These are phyloP conservation scores for Microdon myrmicae DNA, from an alignment of 2,888 invertebrate species.

Conservation along the genomic window DNA sequence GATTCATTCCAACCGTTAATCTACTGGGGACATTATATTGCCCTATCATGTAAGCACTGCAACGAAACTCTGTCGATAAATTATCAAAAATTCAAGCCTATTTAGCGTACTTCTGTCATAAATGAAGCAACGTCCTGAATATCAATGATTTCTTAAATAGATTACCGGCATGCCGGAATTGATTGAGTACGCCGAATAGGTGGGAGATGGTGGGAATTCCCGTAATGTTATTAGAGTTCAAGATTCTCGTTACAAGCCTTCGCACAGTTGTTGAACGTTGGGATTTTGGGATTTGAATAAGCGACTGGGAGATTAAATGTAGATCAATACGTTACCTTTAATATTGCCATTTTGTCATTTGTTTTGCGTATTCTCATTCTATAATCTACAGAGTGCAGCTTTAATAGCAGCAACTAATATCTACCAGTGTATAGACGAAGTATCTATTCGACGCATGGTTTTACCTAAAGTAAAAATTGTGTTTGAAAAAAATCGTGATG, in stretches of 20 bases:
- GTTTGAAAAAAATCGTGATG: slow-evolving; percentile 81
- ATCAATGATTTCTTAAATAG: slow-evolving; percentile 21
- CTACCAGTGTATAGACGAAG: slow-evolving; percentile 84
- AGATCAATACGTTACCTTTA: neutral
- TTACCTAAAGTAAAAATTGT: slow-evolving; percentile 84
- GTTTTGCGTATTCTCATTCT: too few relatives aligned
- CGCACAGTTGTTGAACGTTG: neutral
- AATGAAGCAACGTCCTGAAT: slow-evolving; percentile 22
- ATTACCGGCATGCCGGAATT: slow-evolving; percentile 15
- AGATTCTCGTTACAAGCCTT: too few relatives aligned
- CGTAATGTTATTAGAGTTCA: neutral
- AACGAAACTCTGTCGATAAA: too few relatives aligned
- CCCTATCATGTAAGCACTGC: too few relatives aligned
- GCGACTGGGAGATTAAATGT: too few relatives aligned
- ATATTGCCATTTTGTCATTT: slow-evolving; percentile 7
- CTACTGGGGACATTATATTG: too few relatives aligned
- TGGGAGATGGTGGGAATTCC: slow-evolving; percentile 3
- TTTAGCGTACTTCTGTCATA: slow-evolving; percentile 11
- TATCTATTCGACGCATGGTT: slow-evolving; percentile 81
- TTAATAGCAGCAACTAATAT: slow-evolving; percentile 88
- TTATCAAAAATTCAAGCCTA: slow-evolving; percentile 26
- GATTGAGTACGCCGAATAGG: slow-evolving; percentile 13
- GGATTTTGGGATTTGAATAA: too few relatives aligned
- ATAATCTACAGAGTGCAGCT: slow-evolving; percentile 79
- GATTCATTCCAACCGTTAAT: too few relatives aligned